Percentiles rank a stretch among this genome's conserved stretches.
Evolutionary conservation across 2,797 vertebrate genomes (phyloP).

Genomic region (Arremon aurantiirostris): DNA sequence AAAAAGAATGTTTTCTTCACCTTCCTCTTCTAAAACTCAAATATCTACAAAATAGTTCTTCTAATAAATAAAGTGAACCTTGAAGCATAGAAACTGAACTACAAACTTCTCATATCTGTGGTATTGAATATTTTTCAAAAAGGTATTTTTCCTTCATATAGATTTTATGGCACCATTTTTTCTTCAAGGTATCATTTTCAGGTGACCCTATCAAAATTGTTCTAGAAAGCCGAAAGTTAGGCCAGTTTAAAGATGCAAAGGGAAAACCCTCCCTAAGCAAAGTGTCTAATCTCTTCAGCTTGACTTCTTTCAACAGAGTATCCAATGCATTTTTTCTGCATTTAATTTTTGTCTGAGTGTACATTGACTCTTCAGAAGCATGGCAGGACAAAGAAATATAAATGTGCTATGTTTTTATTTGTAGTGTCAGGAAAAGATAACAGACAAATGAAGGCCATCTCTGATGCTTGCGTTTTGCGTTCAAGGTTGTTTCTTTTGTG

Average conservation of each 20-base stretch:
- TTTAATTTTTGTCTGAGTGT: background rate
- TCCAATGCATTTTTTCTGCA: background rate
- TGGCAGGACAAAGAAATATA: background rate
- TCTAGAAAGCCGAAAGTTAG: background rate
- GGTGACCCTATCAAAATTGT: background rate
- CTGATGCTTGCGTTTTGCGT: background rate
- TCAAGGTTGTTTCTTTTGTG: background rate
- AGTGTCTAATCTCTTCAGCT: background rate
- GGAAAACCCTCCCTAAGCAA: background rate
- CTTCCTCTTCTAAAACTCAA: background rate
- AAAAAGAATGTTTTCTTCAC: background rate
- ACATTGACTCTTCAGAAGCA: background rate
- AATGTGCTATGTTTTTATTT: background rate
- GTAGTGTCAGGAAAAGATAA: background rate
- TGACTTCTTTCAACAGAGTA: background rate
- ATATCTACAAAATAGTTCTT: background rate
- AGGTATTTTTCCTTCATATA: background rate
- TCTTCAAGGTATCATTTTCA: background rate
- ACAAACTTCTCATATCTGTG: accelerated
- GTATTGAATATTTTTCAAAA: background rate
- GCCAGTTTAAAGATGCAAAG: background rate
- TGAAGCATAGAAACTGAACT: background rate
- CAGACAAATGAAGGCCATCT: background rate
- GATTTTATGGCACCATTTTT: accelerated
- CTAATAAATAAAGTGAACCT: background rate